A percentile compares a stretch with the other conserved stretches of the same genome.
These are phyloP conservation scores for Steinernema hermaphroditum DNA, from an alignment of 2,888 invertebrate genomes.

Conservation along the genomic window DNA sequence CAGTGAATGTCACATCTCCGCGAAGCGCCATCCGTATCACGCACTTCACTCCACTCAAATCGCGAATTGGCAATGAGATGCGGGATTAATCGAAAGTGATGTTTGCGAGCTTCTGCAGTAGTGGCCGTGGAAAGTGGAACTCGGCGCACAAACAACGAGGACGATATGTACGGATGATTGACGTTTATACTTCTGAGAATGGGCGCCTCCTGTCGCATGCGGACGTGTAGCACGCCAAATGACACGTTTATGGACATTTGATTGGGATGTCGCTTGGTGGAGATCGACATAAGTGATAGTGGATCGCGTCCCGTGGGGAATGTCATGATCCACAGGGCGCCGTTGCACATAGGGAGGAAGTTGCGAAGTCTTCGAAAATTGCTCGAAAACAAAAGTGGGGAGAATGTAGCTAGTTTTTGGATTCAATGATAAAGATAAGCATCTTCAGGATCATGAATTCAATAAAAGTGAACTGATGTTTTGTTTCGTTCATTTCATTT, in stretches of 20 bases:
- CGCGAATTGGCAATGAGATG: slow-evolving; percentile 3
- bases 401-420: too few species aligned
- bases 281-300: slow-evolving; percentile 15
- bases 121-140: slow-evolving; percentile 5
- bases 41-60: slow-evolving; percentile 4
- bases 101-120: not conserved
- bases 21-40: not conserved
- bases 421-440: too few species aligned
- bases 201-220: not conserved
- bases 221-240: not conserved
- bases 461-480: too few species aligned
- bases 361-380: too few species aligned
- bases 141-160: slow-evolving; percentile 11
- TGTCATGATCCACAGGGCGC: not conserved
- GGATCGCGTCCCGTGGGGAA: not conserved
- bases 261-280: slow-evolving; percentile 12
- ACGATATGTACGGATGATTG: slow-evolving; percentile 19
- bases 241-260: slow-evolving; percentile 31
- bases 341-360: not conserved
- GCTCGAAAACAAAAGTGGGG: too few species aligned
- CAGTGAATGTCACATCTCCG: too few species aligned
- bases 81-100: slow-evolving; percentile 29
- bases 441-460: too few species aligned
- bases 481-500: too few species aligned
- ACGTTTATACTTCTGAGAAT: not conserved